Base-by-base conservation (phyloP, 2,113 vertebrate genomes). In the Aegotheles bennettii region DNA sequence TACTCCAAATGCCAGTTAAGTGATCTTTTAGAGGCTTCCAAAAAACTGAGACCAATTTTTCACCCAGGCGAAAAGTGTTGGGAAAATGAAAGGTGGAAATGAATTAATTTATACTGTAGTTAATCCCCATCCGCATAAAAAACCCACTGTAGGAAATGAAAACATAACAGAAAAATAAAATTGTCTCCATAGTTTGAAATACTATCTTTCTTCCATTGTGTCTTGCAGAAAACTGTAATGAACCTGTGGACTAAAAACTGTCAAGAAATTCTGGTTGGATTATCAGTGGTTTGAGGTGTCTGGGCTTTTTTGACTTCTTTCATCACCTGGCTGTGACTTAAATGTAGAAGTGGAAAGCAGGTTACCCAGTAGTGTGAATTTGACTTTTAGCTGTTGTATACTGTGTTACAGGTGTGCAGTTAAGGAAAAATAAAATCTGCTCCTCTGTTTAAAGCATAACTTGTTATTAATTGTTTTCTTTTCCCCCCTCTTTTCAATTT, bases 121-220 rank as follows among this genome's bases (percentile, higher is more conserved):
- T 54, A 63, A 69, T 18, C 1, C 12, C 9, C 6, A 2, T 6
- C 7, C 2, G 29, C 13, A 2, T 11, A 20, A 36, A 33, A 43
- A 64, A 13, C 6, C 26, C 7, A 23, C 9, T 23, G 21, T 5
- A 76, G 12, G 7, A 89, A 61, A 71, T 17, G 2, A 35, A 94
- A 87, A 7, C 2, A 85, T 25, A 75, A 65, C 8, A 36, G 25
- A 77, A 77, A 67, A 65, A n/a, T 25, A 59, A 59, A 82, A 40
- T 40, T 51, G 36, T 25, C 15, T 60, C 31, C 3, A 3, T 20
- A 38, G 6, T 3, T 61, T 53, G 45, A 73, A 90, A 85, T 50
- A 54, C 19, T 61, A 9, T 36, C 13, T 81, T 81, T 64, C 16
- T 82, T 87, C 31, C 5, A 7, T 47, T 75, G 4, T 40, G 17